Conservation (phyloP, 1,140 invertebrate genomes). For the Diorhabda carinulata region DNA sequence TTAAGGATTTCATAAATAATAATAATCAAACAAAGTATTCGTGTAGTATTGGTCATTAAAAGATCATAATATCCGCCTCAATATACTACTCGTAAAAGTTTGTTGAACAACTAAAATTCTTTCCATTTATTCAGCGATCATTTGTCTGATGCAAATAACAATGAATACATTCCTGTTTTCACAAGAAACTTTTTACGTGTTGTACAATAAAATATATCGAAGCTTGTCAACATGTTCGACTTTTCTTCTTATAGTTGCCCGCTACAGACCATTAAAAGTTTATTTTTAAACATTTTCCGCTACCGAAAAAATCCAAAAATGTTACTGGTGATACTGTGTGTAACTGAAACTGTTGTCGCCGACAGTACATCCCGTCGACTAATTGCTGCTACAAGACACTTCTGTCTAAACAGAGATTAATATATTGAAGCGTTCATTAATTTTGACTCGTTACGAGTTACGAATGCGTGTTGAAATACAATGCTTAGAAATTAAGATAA, state of each 20-base stretch:
- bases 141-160: too few species aligned
- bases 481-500: conserved; percentile 15
- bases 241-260: neutral
- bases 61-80: too few species aligned
- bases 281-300: conserved; percentile 15
- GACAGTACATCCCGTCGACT: conserved; percentile 26
- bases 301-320: conserved; percentile 3
- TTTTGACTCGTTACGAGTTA: conserved; percentile 11
- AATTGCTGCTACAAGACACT: conserved; percentile 30
- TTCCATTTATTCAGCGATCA: too few species aligned
- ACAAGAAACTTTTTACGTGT: too few species aligned
- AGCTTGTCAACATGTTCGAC: neutral
- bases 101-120: too few species aligned
- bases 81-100: too few species aligned
- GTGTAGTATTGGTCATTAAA: too few species aligned
- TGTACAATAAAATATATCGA: neutral
- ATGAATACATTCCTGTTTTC: too few species aligned
- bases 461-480: conserved; percentile 13
- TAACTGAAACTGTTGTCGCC: conserved; percentile 16
- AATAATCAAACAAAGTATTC: too few species aligned
- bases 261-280: conserved; percentile 5
- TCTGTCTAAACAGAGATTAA: conserved; percentile 32
- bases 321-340: neutral
- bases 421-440: conserved; percentile 20
- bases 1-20: too few species aligned